Evolutionary conservation across 2,797 vertebrate genomes (phyloP).

Genomic region (Erethizon dorsatum): DNA sequence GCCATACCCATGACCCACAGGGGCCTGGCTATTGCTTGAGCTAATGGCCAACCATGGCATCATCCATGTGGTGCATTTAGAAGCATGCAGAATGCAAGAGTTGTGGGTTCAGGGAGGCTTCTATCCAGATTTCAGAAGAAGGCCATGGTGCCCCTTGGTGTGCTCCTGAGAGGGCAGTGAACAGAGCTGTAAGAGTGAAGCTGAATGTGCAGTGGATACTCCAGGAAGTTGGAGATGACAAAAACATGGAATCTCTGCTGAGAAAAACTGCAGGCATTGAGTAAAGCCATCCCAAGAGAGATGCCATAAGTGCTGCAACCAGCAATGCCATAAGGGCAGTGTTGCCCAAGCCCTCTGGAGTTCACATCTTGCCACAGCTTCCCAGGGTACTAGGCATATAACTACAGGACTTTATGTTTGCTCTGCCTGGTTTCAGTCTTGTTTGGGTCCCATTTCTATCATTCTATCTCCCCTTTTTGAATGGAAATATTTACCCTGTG

Average conservation of each 20-base stretch:
- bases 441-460: neutral
- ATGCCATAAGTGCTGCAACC: neutral
- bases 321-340: neutral
- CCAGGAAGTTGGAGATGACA: neutral
- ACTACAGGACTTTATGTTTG: neutral
- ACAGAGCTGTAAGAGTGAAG: neutral
- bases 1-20: neutral
- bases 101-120: neutral
- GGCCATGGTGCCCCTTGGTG: neutral
- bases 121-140: neutral
- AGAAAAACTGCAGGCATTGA: neutral
- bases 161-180: neutral
- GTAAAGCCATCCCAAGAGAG: neutral
- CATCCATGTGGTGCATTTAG: neutral
- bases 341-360: neutral
- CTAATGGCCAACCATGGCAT: neutral
- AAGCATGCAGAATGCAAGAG: neutral
- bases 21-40: neutral
- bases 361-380: neutral
- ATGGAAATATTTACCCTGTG: neutral
- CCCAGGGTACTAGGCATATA: neutral
- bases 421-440: neutral
- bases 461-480: neutral
- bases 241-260: neutral
- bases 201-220: neutral